Evolutionary conservation across 1,140 invertebrate genomes (phyloP).

Genomic region (Drosophila triauraria): DNA sequence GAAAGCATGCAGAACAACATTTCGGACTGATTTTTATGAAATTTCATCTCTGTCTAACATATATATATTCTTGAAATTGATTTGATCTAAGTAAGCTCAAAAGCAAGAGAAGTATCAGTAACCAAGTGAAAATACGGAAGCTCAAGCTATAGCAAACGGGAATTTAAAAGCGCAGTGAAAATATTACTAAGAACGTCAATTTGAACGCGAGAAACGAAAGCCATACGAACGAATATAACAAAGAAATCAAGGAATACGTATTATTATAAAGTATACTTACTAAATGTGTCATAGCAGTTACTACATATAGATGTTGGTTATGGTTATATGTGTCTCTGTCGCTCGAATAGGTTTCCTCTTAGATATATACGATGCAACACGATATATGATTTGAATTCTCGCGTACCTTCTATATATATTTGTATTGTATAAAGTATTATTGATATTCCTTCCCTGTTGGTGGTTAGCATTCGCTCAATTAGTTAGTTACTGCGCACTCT

Average conservation of each 20-base stretch:
- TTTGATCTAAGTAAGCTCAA: conserved; percentile 23
- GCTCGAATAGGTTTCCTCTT: conserved; percentile 32
- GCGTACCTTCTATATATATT: conserved; percentile 35
- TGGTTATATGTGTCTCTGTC: conserved; percentile 25
- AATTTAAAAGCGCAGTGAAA: conserved; percentile 51
- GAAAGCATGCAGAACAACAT: conserved; percentile 20
- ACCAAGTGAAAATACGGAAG: conserved; percentile 26
- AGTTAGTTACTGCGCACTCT: conserved; percentile 55
- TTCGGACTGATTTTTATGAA: conserved; percentile 44
- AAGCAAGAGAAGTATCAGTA: conserved; percentile 1
- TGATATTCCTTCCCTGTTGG: conserved; percentile 57
- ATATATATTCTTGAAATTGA: conserved; percentile 3
- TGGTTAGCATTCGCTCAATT: conserved; percentile 78
- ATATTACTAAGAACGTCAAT: conserved; percentile 59
- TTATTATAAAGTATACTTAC: conserved; percentile 45
- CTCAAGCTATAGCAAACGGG: conserved; percentile 13
- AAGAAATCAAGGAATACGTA: conserved; percentile 54
- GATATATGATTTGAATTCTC: conserved; percentile 28
- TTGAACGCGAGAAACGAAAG: conserved; percentile 58
- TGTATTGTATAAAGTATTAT: conserved; percentile 56
- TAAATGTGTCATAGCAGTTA: conserved; percentile 59
- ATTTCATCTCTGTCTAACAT: conserved; percentile 29
- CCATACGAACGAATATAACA: conserved; percentile 49
- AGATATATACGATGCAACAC: conserved; percentile 5
- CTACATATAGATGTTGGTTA: conserved; percentile 27